phyloP scores from a whole-genome alignment of 1,140 invertebrate species.

The Drosophila arawakana region DNA sequence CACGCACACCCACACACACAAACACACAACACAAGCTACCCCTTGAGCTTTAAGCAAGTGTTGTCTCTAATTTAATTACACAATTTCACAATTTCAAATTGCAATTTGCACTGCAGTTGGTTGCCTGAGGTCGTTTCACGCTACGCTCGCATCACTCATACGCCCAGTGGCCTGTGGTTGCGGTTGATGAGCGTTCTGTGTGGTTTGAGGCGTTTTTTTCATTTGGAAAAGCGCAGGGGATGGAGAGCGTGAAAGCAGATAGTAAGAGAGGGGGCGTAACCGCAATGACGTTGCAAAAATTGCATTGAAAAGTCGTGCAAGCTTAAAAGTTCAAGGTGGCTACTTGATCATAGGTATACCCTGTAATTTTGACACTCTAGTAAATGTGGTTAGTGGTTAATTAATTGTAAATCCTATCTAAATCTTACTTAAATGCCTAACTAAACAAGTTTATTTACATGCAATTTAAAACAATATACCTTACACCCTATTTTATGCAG shows the following conservation, averaged over 20 bases:
- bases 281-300: conserved; percentile 75
- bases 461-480: background rate
- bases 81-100: conserved; percentile 55
- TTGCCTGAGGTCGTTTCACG: conserved; percentile 34
- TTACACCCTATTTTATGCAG: background rate
- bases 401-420: background rate
- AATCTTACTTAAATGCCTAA: no score
- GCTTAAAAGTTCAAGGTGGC: conserved; percentile 3
- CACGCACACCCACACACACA: background rate
- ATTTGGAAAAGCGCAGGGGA: no score
- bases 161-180: conserved; percentile 26
- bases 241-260: background rate
- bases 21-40: background rate
- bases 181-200: conserved; percentile 41
- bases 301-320: conserved; percentile 34
- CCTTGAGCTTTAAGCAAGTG: background rate
- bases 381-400: background rate
- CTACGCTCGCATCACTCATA: background rate
- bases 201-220: conserved; percentile 15
- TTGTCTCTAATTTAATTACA: conserved; percentile 62
- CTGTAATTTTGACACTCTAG: background rate
- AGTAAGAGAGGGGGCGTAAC: conserved; percentile 34
- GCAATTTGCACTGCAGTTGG: conserved; percentile 54
- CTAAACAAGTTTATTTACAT: no score
- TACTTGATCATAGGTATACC: conserved; percentile 21